These are phyloP conservation scores for Tarsius wallacei DNA, from an alignment of 2,797 vertebrate species.

Conservation along the genomic window DNA sequence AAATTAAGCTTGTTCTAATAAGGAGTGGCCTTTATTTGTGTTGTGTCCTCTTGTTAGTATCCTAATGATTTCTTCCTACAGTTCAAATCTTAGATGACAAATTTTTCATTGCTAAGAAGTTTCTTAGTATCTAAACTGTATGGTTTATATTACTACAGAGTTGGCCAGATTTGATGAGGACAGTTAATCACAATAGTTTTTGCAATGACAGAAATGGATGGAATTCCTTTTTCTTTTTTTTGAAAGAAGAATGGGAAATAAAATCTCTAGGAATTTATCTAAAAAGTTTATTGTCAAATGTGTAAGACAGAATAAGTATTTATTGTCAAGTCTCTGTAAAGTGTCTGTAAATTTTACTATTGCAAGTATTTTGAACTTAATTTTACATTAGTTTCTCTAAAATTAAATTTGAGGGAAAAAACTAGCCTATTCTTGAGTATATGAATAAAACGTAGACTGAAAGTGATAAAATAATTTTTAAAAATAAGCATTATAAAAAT, in stretches of 20 bases:
- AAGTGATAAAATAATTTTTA: neutral
- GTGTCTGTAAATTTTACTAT: conserved; percentile 38
- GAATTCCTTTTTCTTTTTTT: conserved; percentile 6
- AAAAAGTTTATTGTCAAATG: neutral
- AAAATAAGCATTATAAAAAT: neutral
- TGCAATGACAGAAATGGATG: conserved; percentile 61
- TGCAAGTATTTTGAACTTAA: neutral
- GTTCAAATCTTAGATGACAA: conserved; percentile 61
- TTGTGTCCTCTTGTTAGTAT: conserved; percentile 34
- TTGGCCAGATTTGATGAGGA: conserved; percentile 57
- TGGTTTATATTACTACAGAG: conserved; percentile 45
- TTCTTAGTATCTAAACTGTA: neutral
- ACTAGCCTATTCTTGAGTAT: neutral
- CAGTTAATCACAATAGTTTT: conserved; percentile 60
- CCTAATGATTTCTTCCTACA: conserved; percentile 9
- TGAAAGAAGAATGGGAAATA: neutral
- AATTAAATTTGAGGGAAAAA: neutral
- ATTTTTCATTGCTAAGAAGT: conserved; percentile 34
- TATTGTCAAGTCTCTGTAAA: conserved; percentile 30
- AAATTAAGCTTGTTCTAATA: conserved; percentile 45
- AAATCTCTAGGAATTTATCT: conserved; percentile 29
- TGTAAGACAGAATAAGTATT: neutral
- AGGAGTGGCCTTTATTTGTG: conserved; percentile 41
- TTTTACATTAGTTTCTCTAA: conserved; percentile 48
- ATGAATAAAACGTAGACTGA: neutral